Percentiles rank a stretch among this genome's conserved stretches.
Evolutionary conservation across 2,888 invertebrate species (phyloP).

Genomic region (Apantesis nais): DNA sequence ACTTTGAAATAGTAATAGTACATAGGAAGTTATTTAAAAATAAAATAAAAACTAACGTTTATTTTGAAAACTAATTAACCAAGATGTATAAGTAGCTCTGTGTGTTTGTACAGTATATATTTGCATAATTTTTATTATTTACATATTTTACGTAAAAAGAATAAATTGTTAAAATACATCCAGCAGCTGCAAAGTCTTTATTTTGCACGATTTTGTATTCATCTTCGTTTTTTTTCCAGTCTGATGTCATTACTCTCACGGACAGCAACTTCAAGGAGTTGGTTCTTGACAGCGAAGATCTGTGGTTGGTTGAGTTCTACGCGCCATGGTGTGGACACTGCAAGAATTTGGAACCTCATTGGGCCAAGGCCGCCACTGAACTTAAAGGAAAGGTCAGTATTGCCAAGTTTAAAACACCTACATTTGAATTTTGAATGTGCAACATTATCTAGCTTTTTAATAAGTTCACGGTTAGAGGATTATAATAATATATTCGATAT

Average conservation of each 20-base stretch:
- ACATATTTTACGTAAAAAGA: background rate
- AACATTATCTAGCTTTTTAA: background rate
- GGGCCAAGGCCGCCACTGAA: constrained; percentile 97
- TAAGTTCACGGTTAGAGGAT: background rate
- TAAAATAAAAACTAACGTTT: too few relatives aligned
- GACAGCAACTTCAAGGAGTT: constrained; percentile 97
- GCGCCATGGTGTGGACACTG: constrained; percentile 99
- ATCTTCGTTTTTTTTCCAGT: constrained; percentile 55
- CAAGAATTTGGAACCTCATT: constrained; percentile 98
- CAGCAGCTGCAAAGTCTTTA: constrained; percentile 6
- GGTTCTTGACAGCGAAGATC: constrained; percentile 96
- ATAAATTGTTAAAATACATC: constrained; percentile 11
- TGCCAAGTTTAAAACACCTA: background rate
- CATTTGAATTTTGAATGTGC: background rate
- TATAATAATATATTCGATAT: too few relatives aligned
- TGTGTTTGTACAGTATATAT: background rate
- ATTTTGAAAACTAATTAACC: background rate
- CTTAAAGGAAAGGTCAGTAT: constrained; percentile 94
- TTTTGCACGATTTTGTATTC: constrained; percentile 5
- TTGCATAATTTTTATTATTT: background rate
- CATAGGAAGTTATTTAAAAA: too few relatives aligned
- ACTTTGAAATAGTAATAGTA: too few relatives aligned
- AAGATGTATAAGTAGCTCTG: background rate
- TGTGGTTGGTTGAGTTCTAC: constrained; percentile 99
- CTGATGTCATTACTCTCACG: constrained; percentile 94